Evolutionary conservation across 2,888 invertebrate species (phyloP), one percentile per base, ranked within the genome.

Genomic region (Apocheima hispidaria): DNA sequence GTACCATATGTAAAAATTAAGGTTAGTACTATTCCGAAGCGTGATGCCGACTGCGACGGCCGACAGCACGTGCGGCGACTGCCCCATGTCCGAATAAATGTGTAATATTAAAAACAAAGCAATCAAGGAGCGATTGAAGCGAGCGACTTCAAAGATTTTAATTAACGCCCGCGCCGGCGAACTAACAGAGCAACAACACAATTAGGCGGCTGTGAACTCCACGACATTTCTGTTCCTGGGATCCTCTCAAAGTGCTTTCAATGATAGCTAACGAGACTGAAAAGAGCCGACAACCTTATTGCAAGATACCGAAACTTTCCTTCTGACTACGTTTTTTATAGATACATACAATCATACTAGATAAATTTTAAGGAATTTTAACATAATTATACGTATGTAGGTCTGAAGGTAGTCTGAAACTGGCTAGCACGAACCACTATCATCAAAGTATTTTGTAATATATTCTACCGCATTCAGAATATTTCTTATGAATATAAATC

Each of bases 51-150:
- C n/a, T n/a, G n/a, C n/a, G n/a, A n/a, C n/a, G n/a, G n/a, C n/a
- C n/a, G n/a, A n/a, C n/a, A n/a, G n/a, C n/a, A n/a, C n/a, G n/a
- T n/a, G n/a, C n/a, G n/a, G n/a, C n/a, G 9, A 18, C 9, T 23
- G n/a, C 12, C 10, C 6, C 12, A 14, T 43, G 23, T 23, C 2
- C 4, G 10, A 23, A n/a, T n/a, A 26, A 23, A 23, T 43, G 46
- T 35, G 4, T 49, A 21, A 35, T 21, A 35, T 12, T 18, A 35
- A 35, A 48, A 49, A 49, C 49, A 49, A 35, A 38, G 50, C 50
- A 57, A 51, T 57, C 50, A 51, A 50, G 21, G 6, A 36, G 43
- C 36, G 14, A 56, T 48, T 33, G 48, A 28, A 28, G 55, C 40
- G 14, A 21, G n/a, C 26, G 35, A 50, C 36, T 48, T 57, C 50